Evolutionary conservation across 2,113 vertebrate genomes (phyloP).

Genomic region (Cyprinus carpio): DNA sequence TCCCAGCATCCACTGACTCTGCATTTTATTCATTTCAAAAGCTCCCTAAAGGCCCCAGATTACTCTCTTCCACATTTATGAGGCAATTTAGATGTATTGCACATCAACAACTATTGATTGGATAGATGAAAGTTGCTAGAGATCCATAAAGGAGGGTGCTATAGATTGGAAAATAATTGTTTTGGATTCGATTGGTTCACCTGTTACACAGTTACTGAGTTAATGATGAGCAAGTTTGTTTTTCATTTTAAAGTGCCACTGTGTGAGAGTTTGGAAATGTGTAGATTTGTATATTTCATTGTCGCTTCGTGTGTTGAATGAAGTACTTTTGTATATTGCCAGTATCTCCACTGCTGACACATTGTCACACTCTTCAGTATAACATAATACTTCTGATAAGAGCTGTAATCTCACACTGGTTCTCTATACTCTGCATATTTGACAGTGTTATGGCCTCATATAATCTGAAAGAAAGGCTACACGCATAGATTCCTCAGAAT

Average conservation of each 20-base stretch:
- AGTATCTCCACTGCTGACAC: slow-evolving; percentile 17
- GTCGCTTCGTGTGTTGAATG: slow-evolving; percentile 27
- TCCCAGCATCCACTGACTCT: slow-evolving; percentile 12
- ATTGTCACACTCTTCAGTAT: slow-evolving; percentile 31
- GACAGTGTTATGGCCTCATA: slow-evolving; percentile 13
- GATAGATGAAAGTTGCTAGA: not conserved
- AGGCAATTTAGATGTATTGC: not conserved
- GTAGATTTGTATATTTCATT: not conserved
- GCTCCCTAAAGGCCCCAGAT: not conserved
- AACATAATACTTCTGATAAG: slow-evolving; percentile 15
- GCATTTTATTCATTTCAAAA: slow-evolving; percentile 7
- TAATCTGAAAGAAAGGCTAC: slow-evolving; percentile 25
- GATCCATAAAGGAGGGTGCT: not conserved
- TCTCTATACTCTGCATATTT: slow-evolving; percentile 31
- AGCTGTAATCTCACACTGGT: slow-evolving; percentile 14
- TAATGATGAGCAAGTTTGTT: not conserved
- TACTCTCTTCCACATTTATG: not conserved
- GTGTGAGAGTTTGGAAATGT: not conserved
- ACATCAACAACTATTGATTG: not conserved
- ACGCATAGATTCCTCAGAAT: not conserved
- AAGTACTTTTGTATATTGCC: slow-evolving; percentile 31
- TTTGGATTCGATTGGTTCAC: not conserved
- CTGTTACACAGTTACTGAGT: not conserved
- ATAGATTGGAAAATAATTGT: not conserved
- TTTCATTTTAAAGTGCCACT: not conserved